phyloP scores from a whole-genome alignment of 2,888 invertebrate species.

The Bombyx huttoni region DNA sequence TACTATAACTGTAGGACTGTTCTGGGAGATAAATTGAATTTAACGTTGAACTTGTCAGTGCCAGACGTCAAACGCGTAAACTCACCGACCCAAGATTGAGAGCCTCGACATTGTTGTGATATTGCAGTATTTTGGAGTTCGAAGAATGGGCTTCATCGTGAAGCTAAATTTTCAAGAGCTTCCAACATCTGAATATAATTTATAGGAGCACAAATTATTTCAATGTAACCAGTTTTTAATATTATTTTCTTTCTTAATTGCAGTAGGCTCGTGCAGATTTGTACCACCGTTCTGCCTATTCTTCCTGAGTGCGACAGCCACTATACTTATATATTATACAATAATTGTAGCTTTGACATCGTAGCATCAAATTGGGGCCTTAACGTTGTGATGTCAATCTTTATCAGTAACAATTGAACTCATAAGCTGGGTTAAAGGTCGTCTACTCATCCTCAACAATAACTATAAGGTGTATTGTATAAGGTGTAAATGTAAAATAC shows the following conservation, averaged over 20 bases:
- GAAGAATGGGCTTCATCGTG: not conserved
- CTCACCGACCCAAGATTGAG: conserved; percentile 14
- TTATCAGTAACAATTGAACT: too few relatives aligned
- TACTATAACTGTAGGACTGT: conserved; percentile 16
- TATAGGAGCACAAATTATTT: not conserved
- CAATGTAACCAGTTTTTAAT: not conserved
- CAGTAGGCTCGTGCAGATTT: too few relatives aligned
- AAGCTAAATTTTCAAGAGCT: not conserved
- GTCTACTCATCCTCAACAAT: too few relatives aligned
- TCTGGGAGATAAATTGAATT: conserved; percentile 25
- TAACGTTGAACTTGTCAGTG: conserved; percentile 24
- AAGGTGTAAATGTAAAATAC: too few relatives aligned
- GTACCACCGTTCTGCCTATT: too few relatives aligned
- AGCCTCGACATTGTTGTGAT: conserved; percentile 14
- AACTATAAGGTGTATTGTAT: too few relatives aligned
- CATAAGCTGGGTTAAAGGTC: too few relatives aligned
- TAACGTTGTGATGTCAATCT: too few relatives aligned
- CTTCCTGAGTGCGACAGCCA: too few relatives aligned
- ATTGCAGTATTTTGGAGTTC: not conserved
- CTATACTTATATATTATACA: too few relatives aligned
- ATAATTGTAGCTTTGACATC: too few relatives aligned
- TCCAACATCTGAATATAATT: not conserved
- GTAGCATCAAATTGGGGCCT: too few relatives aligned
- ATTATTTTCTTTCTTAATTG: not conserved
- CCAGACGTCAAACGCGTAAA: conserved; percentile 26